Percentiles rank a stretch among this genome's conserved stretches.
Conservation (phyloP, 2,113 vertebrate species). For the Cettia cetti region DNA sequence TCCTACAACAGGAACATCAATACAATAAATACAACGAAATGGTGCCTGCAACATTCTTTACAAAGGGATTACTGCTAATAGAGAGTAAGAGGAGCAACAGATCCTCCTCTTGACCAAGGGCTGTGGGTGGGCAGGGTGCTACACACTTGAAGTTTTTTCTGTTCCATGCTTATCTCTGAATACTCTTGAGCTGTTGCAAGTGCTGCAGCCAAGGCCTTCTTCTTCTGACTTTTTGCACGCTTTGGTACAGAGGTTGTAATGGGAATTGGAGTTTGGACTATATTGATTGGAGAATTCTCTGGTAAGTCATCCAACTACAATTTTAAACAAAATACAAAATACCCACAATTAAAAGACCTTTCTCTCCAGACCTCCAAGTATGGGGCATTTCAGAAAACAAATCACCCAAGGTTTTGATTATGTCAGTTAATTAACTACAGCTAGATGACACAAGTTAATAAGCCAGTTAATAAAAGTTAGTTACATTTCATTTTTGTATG, state of each 20-base stretch:
- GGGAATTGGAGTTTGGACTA: slow-evolving; percentile 97
- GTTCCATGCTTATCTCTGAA: slow-evolving; percentile 98
- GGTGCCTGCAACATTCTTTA: neutral
- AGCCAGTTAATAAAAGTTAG: neutral
- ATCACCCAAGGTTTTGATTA: neutral
- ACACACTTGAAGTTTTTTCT: slow-evolving; percentile 92
- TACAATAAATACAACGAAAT: neutral
- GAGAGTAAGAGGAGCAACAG: neutral
- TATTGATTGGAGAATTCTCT: slow-evolving; percentile 96
- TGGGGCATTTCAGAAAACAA: neutral
- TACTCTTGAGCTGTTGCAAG: slow-evolving; percentile 97
- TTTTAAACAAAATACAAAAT: neutral
- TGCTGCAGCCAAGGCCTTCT: slow-evolving; percentile 95
- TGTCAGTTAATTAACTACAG: neutral
- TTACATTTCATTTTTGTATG: neutral
- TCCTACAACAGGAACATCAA: slow-evolving; percentile 73
- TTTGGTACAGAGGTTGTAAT: slow-evolving; percentile 98
- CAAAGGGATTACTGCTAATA: neutral
- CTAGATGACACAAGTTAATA: neutral
- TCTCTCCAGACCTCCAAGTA: neutral
- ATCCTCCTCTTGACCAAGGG: neutral
- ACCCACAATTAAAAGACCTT: neutral
- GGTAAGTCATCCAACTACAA: slow-evolving; percentile 90
- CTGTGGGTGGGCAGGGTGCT: neutral
- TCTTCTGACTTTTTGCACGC: slow-evolving; percentile 97